Evolutionary conservation across 64 coral and sea anemone genomes (phyloP), one percentile per base, ranked within the genome.

Genomic region (Stylophora pistillata): DNA sequence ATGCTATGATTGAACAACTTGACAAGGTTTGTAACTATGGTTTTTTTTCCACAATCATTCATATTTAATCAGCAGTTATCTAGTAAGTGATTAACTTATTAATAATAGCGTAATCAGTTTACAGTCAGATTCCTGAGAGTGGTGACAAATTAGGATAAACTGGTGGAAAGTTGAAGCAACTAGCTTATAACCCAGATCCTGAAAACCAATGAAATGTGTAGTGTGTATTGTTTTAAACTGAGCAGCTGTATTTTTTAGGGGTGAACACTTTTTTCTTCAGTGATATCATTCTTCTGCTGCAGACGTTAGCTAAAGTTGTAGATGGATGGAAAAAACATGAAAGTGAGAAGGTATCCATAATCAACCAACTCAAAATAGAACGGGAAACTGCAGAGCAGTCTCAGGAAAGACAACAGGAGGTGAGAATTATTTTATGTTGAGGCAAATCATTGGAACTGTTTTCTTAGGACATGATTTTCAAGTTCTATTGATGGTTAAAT

Each of bases 1-100:
- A 99, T 59, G 90, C 92, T 7, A 99, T 99, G 97, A 99, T 99
- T 78, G 93, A 95, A 59, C 97, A 99, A 70, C 90, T 99, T 53
- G 97, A 99, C 76, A 99, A 99, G 25, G 15, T 30, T 77, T 77
- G 74, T 30, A n/a, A 78, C 55, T 68, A 4, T 68, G 7, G 12
- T 68, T 68, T 68, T 26, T 60, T 15, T 9, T 7, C n/a, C n/a
- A n/a, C n/a, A n/a, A 47, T 47, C 37, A 47, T 47, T 47, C 37
- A 47, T 47, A 47, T 4, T 47, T 7, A n/a, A 47, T 47, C 37
- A 4, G n/a, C 66, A 71, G 66, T 13, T 71, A n/a, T 27, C 1
- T n/a, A 0, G 26, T 25, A 71, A n/a, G n/a, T n/a, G 10, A 71
- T 25, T 25, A 71, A 21, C 11, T 25, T 2, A 23, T 25, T 30